A percentile compares a stretch with the other conserved stretches of the same genome.
These are phyloP conservation scores for Lepidostoma basale DNA, from an alignment of 1,140 invertebrate species.

Conservation along the genomic window DNA sequence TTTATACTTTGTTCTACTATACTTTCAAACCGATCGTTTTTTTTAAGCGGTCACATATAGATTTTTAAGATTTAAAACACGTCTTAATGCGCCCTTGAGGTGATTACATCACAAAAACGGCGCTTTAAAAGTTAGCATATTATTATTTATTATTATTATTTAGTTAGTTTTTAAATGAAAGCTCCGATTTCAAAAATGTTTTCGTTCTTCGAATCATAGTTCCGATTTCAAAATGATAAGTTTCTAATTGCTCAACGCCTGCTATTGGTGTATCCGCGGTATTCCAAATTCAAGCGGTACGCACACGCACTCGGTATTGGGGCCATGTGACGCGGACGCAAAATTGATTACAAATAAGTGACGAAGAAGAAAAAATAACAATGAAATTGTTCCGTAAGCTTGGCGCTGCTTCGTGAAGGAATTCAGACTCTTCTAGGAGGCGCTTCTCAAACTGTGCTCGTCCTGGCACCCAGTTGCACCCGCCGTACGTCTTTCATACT, in stretches of 20 bases:
- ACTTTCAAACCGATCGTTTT: too few relatives aligned
- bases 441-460: not conserved
- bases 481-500: not conserved
- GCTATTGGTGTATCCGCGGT: too few relatives aligned
- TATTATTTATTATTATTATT: not conserved
- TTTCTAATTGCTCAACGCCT: too few relatives aligned
- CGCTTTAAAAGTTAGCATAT: too few relatives aligned
- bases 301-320: conserved; percentile 33
- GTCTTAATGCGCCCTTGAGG: too few relatives aligned
- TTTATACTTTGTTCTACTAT: too few relatives aligned
- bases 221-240: not conserved
- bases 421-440: conserved; percentile 17
- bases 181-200: not conserved
- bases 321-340: conserved; percentile 39
- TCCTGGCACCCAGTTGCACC: not conserved
- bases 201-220: not conserved
- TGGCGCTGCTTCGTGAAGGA: conserved; percentile 35
- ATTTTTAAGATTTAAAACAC: too few relatives aligned
- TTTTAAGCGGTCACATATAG: too few relatives aligned
- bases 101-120: too few relatives aligned
- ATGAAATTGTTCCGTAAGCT: conserved; percentile 45
- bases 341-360: conserved; percentile 47
- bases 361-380: conserved; percentile 40
- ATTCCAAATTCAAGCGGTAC: too few relatives aligned
- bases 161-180: not conserved